Conservation (phyloP, 1,140 invertebrate genomes). For the Nasonia longicornis region DNA sequence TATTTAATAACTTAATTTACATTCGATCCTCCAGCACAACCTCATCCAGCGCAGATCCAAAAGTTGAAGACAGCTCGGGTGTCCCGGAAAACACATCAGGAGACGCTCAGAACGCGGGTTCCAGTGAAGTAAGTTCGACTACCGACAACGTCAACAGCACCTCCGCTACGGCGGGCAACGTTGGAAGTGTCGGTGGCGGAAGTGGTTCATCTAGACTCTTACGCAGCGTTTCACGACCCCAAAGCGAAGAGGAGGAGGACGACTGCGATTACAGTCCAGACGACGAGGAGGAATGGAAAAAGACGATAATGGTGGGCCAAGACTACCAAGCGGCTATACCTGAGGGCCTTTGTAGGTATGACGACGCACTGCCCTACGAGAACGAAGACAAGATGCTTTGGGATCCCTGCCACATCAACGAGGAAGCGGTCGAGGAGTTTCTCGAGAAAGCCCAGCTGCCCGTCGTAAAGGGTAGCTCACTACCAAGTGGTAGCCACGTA, state of each 20-base stretch:
- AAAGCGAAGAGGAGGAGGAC: conserved; percentile 80
- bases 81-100: background rate
- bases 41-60: background rate
- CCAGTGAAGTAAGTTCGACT: conserved; percentile 40
- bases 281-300: conserved; percentile 83
- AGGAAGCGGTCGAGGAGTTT: conserved; percentile 85
- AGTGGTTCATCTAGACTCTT: conserved; percentile 66
- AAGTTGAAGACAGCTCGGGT: conserved; percentile 15
- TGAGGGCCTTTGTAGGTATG: conserved; percentile 90
- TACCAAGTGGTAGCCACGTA: conserved; percentile 83
- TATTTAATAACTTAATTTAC: background rate
- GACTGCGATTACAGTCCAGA: conserved; percentile 82
- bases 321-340: conserved; percentile 95
- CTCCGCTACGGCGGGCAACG: conserved; percentile 58
- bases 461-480: conserved; percentile 71
- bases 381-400: conserved; percentile 96
- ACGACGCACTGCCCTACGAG: conserved; percentile 93
- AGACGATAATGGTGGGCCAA: conserved; percentile 95
- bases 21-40: conserved; percentile 2
- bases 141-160: conserved; percentile 47
- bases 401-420: conserved; percentile 84
- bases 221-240: conserved; percentile 74
- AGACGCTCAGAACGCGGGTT: background rate
- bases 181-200: conserved; percentile 56
- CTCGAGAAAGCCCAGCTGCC: conserved; percentile 78